Conservation (phyloP, 2,113 vertebrate genomes). For the Macquaria ambigua region DNA sequence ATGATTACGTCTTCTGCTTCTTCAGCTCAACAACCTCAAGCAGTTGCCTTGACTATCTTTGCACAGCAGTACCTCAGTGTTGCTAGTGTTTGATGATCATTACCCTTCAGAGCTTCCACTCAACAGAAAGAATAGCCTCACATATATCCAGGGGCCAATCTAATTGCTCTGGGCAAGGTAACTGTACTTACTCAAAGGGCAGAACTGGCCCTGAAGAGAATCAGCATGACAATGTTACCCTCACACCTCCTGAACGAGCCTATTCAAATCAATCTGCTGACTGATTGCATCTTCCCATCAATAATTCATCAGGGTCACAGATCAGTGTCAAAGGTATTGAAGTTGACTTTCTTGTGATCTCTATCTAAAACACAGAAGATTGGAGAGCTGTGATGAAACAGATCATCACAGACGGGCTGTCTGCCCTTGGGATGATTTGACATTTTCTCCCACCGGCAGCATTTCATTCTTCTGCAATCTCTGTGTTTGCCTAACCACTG, state of each 20-base stretch:
- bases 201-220: slow-evolving; percentile 22
- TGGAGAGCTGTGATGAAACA: slow-evolving; percentile 7
- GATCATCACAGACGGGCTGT: background rate
- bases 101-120: background rate
- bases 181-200: slow-evolving; percentile 24
- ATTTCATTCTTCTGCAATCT: background rate
- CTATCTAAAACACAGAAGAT: slow-evolving; percentile 31
- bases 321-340: slow-evolving; percentile 35
- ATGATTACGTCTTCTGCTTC: slow-evolving; percentile 21
- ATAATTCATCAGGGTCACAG: slow-evolving; percentile 67
- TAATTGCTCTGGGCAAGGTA: slow-evolving; percentile 6
- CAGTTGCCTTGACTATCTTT: background rate
- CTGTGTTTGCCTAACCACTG: background rate
- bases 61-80: background rate
- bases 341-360: slow-evolving; percentile 39
- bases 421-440: slow-evolving; percentile 8
- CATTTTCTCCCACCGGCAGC: background rate
- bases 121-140: slow-evolving; percentile 4
- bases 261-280: slow-evolving; percentile 33
- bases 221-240: slow-evolving; percentile 51
- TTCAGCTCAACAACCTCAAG: slow-evolving; percentile 24
- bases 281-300: slow-evolving; percentile 59
- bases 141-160: slow-evolving; percentile 1
- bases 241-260: slow-evolving; percentile 36
- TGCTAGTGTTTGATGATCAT: background rate